Evolutionary conservation across 2,113 vertebrate species (phyloP), one percentile per base, ranked within the genome.

Genomic region (human (Homo sapiens)): DNA sequence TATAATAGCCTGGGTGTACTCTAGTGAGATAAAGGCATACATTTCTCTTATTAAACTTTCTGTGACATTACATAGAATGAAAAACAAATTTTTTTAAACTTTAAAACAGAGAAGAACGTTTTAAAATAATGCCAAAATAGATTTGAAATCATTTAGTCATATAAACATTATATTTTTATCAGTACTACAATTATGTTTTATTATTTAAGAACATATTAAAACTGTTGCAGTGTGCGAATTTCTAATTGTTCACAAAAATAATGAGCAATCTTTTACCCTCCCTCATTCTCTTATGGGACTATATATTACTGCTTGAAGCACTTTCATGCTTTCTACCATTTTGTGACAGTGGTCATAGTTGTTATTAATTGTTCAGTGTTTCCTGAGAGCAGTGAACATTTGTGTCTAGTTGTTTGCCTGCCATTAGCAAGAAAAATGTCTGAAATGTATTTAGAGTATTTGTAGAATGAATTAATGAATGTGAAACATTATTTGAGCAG

Each of bases 381-480:
- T 97, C 20, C 55, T 84, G 43, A 79, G 4, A 57, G 22, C 18
- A 86, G 83, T 61, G 61, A 59, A 84, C 25, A n/a, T 72, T 88
- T 55, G 66, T 30, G 23, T 61, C 38, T 85, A 87, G 70, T 80
- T 88, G 35, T 86, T 96, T 93, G n/a, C 9, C 45, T 91, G 68
- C 20, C 8, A 50, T 17, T 38, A 7, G 32, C 27, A 90, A 92
- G 25, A 86, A 85, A 52, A 45, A 70, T 64, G 35, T 87, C 45
- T 92, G 79, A 90, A 85, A 80, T 57, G 13, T 79, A 78, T 86
- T 96, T 43, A 45, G 52, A 93, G 83, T 87, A 84, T 80, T 8
- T 93, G 17, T 30, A 95, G 22, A 89, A 64, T 94, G n/a, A 96
- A 96, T 82, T 61, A 89, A 52, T 88, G 57, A 52, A 57, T 87